Evolutionary conservation across 2,888 invertebrate genomes (phyloP).

Genomic region (Lacanobia oleracea): DNA sequence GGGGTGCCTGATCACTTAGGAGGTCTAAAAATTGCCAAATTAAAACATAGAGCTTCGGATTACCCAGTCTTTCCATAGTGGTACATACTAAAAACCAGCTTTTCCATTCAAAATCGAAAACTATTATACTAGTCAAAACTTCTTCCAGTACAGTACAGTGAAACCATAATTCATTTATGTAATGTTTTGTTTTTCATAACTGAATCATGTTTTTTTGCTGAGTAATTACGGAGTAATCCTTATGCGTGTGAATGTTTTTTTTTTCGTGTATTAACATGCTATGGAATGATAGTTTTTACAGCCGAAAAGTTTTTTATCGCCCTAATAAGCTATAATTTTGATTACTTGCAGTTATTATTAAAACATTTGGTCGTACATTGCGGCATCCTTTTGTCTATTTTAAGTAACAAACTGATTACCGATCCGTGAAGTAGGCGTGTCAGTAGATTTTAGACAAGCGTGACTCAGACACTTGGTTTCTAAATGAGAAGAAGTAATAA

Average conservation of each 20-base stretch:
- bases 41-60: too few species aligned
- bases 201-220: constrained; percentile 7
- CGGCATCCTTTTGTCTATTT: not conserved
- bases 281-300: constrained; percentile 21
- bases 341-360: not conserved
- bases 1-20: too few species aligned
- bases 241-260: constrained; percentile 31
- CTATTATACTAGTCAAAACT: too few species aligned
- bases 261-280: not conserved
- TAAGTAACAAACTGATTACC: not conserved
- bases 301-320: constrained; percentile 7
- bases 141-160: not conserved
- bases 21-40: too few species aligned
- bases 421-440: not conserved
- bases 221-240: constrained; percentile 8
- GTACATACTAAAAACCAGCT: too few species aligned
- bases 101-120: too few species aligned
- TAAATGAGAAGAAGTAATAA: not conserved
- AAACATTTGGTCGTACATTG: not conserved
- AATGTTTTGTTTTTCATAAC: not conserved
- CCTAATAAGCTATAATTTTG: constrained; percentile 19
- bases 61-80: too few species aligned
- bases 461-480: not conserved
- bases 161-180: not conserved
- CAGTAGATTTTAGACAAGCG: not conserved